Evolutionary conservation across 1,140 invertebrate genomes (phyloP), one percentile per base, ranked within the genome.

Genomic region (Achroia grisella): DNA sequence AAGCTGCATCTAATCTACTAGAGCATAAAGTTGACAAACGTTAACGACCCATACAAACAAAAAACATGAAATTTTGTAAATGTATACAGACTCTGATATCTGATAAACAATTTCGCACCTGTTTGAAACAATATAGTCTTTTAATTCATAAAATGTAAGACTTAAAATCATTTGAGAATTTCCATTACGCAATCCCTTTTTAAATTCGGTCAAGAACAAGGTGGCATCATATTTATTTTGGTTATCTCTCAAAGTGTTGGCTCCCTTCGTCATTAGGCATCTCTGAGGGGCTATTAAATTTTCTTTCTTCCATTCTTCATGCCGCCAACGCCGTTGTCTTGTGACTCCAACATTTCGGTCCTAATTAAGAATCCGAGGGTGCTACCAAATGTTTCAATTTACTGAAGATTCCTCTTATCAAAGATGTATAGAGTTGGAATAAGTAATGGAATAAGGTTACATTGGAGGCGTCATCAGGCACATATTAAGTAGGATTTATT

Each of bases 231-330:
- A 48, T 50, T 52, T 51, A 51, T 56, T 33, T 43, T 50, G 39
- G 44, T 46, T 40, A 9, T 47, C 44, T 52, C 17, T 6, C 17
- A 23, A 23, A 23, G 17, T 23, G 17, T 23, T 23, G 17, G 17
- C 17, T 39, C 43, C 48, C 43, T 33, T 34, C 36, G 48, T 54
- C 54, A 62, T 53, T 53, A 56, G 44, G 43, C 39, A 44, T 51
- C 58, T 50, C 58, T 10, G 35, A 43, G 45, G 50, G 39, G 42
- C 45, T 47, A 43, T 62, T 53, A 53, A 48, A 44, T 49, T 50
- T 48, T 44, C 42, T 51, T 45, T 37, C 46, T 52, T 44, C 33
- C 39, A 52, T 50, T 34, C 29, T 30, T 47, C 34, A 31, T n/a
- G 8, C 15, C 1, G 17, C 12, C 33, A 35, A 14, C 3, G 5